Evolutionary conservation across 2,888 invertebrate genomes (phyloP).

Genomic region (Andrena bicolor): DNA sequence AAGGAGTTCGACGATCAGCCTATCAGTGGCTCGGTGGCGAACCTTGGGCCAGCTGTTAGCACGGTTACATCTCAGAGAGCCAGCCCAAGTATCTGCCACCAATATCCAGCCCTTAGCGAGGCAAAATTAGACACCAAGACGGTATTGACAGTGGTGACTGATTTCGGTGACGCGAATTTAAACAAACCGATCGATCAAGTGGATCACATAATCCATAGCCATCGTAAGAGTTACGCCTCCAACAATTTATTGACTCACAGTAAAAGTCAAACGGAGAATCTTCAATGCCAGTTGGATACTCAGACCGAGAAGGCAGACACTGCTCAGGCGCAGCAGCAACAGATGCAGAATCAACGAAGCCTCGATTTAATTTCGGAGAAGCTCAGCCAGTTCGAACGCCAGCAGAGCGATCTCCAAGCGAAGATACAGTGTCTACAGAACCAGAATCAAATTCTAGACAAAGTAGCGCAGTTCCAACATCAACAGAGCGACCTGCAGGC

Average conservation of each 20-base stretch:
- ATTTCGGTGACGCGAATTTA: conserved; percentile 76
- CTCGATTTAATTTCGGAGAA: conserved; percentile 82
- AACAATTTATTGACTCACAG: conserved; percentile 76
- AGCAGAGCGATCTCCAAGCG: conserved; percentile 82
- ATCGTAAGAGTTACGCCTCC: conserved; percentile 78
- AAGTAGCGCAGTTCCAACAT: conserved; percentile 82
- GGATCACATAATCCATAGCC: conserved; percentile 83
- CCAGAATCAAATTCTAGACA: conserved; percentile 83
- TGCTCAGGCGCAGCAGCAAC: conserved; percentile 66
- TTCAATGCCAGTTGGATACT: conserved; percentile 71
- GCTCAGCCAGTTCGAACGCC: conserved; percentile 82
- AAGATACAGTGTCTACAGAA: conserved; percentile 82
- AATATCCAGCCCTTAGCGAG: conserved; percentile 81
- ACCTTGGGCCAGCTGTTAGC: conserved; percentile 77
- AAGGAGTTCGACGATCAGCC: conserved; percentile 84
- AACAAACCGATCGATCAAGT: conserved; percentile 79
- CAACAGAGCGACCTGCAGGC: conserved; percentile 81
- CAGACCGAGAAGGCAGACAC: conserved; percentile 67
- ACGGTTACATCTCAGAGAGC: conserved; percentile 77
- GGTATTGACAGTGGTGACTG: conserved; percentile 79
- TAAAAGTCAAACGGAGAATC: conserved; percentile 79
- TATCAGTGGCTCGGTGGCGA: conserved; percentile 81
- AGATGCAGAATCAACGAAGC: conserved; percentile 81
- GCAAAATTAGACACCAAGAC: conserved; percentile 80
- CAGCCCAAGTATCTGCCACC: conserved; percentile 82